Evolutionary conservation across 2,797 vertebrate genomes (phyloP), one percentile per base, ranked within the genome.

Genomic region (Philypnodon macrostomus): DNA sequence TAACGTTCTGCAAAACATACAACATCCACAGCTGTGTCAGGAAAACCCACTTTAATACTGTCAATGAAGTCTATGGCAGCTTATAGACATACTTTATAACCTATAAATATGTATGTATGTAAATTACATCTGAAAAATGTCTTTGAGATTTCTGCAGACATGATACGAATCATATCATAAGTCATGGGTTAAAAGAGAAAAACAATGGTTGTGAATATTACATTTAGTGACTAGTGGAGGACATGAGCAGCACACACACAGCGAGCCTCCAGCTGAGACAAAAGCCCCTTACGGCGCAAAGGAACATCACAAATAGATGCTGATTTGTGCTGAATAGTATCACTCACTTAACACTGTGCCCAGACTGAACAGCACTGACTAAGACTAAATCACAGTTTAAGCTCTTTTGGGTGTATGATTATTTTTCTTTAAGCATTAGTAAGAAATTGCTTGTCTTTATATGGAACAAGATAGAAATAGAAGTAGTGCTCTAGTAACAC

Each of bases 1-100:
- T 97, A 47, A 98, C 95, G 0, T 99, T 99, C 97, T 99, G 60
- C 14, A 32, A 6, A 57, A 11, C 8, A 37, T 4, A 6, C 9
- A 34, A n/a, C 39, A 59, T n/a, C n/a, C n/a, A n/a, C n/a, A n/a
- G n/a, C n/a, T n/a, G n/a, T n/a, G n/a, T n/a, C n/a, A n/a, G n/a
- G n/a, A n/a, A n/a, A n/a, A n/a, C n/a, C n/a, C 3, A 16, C 2
- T 29, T 30, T 9, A 34, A n/a, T n/a, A n/a, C n/a, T n/a, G n/a
- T n/a, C n/a, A n/a, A n/a, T n/a, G n/a, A n/a, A n/a, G n/a, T n/a
- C n/a, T n/a, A n/a, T n/a, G n/a, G n/a, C n/a, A n/a, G n/a, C n/a
- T n/a, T n/a, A n/a, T n/a, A n/a, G n/a, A n/a, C n/a, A n/a, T n/a
- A n/a, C n/a, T n/a, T n/a, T n/a, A n/a, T n/a, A n/a, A n/a, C n/a